A percentile compares a stretch with the other conserved stretches of the same genome.
Conservation (phyloP, 2,888 invertebrate genomes). For the Lasiommata megera region DNA sequence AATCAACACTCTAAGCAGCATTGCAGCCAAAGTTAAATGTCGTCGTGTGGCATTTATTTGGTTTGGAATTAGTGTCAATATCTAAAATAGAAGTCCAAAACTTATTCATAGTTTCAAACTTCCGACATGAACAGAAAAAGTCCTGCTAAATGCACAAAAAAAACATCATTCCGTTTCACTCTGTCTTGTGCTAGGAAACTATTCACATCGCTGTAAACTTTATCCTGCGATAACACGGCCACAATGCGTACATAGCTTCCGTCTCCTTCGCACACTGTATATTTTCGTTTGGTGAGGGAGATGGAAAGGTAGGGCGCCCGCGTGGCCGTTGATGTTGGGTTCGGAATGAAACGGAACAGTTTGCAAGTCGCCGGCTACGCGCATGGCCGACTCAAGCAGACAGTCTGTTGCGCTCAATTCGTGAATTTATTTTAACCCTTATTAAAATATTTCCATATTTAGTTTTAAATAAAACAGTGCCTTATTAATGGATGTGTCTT, state of each 20-base stretch:
- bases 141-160: constrained; percentile 74
- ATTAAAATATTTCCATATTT: constrained; percentile 57
- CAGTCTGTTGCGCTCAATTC: constrained; percentile 70
- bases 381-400: constrained; percentile 68
- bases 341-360: constrained; percentile 73
- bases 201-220: constrained; percentile 71
- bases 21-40: constrained; percentile 16
- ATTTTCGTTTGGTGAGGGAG: constrained; percentile 61
- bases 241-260: constrained; percentile 48
- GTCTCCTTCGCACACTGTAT: constrained; percentile 55
- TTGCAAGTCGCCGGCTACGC: constrained; percentile 78
- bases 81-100: constrained; percentile 66
- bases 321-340: constrained; percentile 73
- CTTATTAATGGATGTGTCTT: constrained; percentile 76
- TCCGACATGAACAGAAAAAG: constrained; percentile 58
- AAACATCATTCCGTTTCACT: constrained; percentile 66
- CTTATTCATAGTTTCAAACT: constrained; percentile 41
- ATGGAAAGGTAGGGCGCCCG: constrained; percentile 71
- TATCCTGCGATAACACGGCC: constrained; percentile 74
- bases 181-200: constrained; percentile 69
- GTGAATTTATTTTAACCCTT: constrained; percentile 58
- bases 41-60: constrained; percentile 9
- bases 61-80: constrained; percentile 34
- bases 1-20: constrained; percentile 11
- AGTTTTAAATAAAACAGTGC: constrained; percentile 60